Conservation (phyloP, 2,888 invertebrate genomes). For the Rhamnusium bicolor region DNA sequence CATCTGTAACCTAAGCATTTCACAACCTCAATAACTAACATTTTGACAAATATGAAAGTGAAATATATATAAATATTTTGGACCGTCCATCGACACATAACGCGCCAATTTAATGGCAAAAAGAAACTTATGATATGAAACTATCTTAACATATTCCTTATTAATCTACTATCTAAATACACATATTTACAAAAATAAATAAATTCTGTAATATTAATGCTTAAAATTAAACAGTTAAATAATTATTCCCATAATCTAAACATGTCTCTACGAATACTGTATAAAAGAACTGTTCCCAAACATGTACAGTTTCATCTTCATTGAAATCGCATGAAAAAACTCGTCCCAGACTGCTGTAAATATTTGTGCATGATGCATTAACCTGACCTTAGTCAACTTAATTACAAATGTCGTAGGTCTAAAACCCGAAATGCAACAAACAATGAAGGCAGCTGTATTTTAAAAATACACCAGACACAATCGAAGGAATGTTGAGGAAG, state of each 20-base stretch:
- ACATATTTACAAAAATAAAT: too few species aligned
- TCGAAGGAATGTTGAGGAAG: constrained; percentile 57
- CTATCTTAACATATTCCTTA: too few species aligned
- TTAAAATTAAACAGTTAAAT: background rate
- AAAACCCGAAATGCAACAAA: constrained; percentile 37
- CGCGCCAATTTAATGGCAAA: too few species aligned
- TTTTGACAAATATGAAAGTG: too few species aligned
- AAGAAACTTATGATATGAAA: too few species aligned
- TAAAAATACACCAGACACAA: constrained; percentile 42
- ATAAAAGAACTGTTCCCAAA: constrained; percentile 21
- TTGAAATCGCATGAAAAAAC: constrained; percentile 24
- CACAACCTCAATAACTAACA: too few species aligned
- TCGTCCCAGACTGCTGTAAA: constrained; percentile 34
- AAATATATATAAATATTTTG: too few species aligned
- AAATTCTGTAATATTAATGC: too few species aligned
- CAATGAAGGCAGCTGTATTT: constrained; percentile 38
- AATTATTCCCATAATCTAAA: background rate
- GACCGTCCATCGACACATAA: too few species aligned
- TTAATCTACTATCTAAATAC: too few species aligned
- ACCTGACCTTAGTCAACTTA: constrained; percentile 39
- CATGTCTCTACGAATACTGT: background rate
- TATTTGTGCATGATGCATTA: constrained; percentile 36
- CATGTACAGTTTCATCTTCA: constrained; percentile 12
- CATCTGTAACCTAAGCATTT: too few species aligned
- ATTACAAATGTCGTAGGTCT: constrained; percentile 37